phyloP scores from a whole-genome alignment of 2,113 vertebrate genomes.

The Sciurus niger region DNA sequence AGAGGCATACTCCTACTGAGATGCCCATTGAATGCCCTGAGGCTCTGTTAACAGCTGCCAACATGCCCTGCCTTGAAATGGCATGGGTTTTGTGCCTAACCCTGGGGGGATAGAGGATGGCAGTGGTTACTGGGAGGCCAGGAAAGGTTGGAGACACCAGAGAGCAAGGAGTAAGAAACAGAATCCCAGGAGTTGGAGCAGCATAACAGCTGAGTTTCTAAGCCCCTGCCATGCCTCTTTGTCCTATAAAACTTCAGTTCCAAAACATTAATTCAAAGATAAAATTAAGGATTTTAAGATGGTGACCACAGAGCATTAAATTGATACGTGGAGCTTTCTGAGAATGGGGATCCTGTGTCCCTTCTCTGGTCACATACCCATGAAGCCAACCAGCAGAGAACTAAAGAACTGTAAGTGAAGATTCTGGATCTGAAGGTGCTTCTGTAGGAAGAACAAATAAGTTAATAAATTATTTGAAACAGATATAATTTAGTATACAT shows the following conservation, averaged over 20 bases:
- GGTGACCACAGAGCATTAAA: too few species aligned
- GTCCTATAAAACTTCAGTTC: neutral
- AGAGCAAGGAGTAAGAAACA: neutral
- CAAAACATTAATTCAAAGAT: neutral
- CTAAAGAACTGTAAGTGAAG: neutral
- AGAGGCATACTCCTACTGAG: fast-evolving
- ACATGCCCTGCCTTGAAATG: neutral
- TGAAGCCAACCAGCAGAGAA: neutral
- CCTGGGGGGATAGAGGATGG: neutral
- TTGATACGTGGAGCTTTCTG: neutral
- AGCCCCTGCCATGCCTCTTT: neutral
- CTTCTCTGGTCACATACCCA: fast-evolving
- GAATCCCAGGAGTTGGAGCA: neutral
- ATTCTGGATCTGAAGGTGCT: neutral
- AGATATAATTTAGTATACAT: neutral
- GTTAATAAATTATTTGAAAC: neutral
- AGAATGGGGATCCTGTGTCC: neutral
- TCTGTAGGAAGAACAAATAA: neutral
- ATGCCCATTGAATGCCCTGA: fast-evolving
- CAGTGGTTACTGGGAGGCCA: neutral
- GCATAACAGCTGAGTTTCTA: too few species aligned
- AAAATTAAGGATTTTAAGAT: neutral
- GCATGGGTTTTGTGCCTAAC: neutral
- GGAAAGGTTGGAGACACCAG: neutral
- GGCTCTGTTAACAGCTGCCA: neutral